These are phyloP conservation scores for Cantharis rufa DNA, from an alignment of 2,888 invertebrate genomes.

Conservation along the genomic window DNA sequence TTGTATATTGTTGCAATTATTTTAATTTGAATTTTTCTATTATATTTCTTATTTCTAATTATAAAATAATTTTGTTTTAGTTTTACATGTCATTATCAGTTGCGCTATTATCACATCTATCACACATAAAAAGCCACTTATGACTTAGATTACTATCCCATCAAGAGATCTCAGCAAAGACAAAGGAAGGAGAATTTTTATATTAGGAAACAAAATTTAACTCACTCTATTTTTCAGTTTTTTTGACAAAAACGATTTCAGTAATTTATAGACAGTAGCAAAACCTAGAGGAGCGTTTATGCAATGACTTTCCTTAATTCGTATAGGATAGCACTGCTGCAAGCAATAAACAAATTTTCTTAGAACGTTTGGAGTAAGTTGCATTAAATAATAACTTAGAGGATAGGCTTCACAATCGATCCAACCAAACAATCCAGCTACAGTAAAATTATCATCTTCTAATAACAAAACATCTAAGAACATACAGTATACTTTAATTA, in stretches of 20 bases:
- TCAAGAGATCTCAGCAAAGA: too few species aligned
- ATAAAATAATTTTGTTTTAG: too few species aligned
- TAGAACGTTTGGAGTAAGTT: neutral
- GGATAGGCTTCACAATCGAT: neutral
- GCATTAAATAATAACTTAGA: neutral
- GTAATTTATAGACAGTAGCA: neutral
- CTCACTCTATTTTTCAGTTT: neutral
- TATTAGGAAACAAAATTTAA: neutral
- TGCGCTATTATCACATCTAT: too few species aligned
- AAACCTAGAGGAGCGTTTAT: neutral
- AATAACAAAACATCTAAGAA: neutral
- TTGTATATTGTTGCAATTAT: too few species aligned
- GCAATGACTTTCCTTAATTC: neutral
- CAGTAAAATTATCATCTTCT: neutral
- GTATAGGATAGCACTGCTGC: neutral
- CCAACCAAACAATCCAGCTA: neutral
- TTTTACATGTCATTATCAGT: too few species aligned
- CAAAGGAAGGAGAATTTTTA: neutral
- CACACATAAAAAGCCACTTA: too few species aligned
- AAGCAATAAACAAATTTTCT: neutral
- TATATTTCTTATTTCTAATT: too few species aligned
- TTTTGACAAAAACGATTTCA: neutral
- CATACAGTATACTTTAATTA: neutral
- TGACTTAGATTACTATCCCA: too few species aligned
- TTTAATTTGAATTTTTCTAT: too few species aligned